Base-by-base conservation (phyloP, 2,888 invertebrate genomes). In the Aphelenchoides bicaudatus region DNA sequence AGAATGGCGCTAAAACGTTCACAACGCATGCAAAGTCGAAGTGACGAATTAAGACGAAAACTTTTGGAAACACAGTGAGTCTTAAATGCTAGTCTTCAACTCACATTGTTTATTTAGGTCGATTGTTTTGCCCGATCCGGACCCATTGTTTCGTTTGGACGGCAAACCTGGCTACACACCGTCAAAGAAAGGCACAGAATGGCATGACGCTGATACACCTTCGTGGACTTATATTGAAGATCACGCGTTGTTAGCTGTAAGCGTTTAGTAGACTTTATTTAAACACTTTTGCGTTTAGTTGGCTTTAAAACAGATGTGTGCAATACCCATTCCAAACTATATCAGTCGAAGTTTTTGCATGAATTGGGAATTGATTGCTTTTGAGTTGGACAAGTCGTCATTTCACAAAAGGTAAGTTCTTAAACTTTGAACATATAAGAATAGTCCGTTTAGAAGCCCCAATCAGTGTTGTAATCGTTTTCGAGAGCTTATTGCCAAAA, bases 141-240 rank as follows among this genome's bases (percentile, higher is more conserved):
- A 51, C 8, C 52, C 52, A n/a, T 13, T 51, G 25, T 37, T 51
- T 5, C 31, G 37, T 19, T 39, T 39, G 13, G 52, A 51, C 28
- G 52, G 52, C 16, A 51, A 51, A 4, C 52, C 52, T 23, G 52
- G 52, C 34, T 51, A n/a, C 21, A 51, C 52, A 19, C 52, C 52
- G 19, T 16, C 52, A 1, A n/a, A 19, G 23, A 21, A n/a, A 19
- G 37, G 21, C 2, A 38, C 28, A n/a, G 52, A 51, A 30, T 51
- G 52, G 52, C 25, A 38, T n/a, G 52, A 51, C 2, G 38, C 52
- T 6, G 52, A 51, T 10, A 29, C 39, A 1, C 52, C 52, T 8
- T 19, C 38, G 8, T 51, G 38, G 30, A 28, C 13, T 2, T 10
- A 19, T 1, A 27, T 51, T 8, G 52, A 51, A 30, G 52, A 51